phyloP scores from a whole-genome alignment of 1,140 invertebrate species.

The Brachionus rubens region DNA sequence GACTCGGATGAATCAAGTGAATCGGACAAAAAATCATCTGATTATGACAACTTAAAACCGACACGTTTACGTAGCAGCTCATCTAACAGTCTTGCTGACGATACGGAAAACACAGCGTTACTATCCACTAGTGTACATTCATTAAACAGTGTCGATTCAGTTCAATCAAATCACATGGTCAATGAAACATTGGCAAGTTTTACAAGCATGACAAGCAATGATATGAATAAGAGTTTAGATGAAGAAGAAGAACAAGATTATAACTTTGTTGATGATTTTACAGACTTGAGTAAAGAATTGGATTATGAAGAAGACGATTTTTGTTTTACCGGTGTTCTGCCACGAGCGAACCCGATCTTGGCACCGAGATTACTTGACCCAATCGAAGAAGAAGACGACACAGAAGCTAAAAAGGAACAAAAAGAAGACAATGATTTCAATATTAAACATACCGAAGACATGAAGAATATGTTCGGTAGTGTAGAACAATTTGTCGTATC shows the following conservation, averaged over 20 bases:
- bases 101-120: not conserved
- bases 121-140: slow-evolving; percentile 15
- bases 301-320: slow-evolving; percentile 23
- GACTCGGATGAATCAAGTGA: no score
- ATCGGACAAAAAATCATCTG: not conserved
- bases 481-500: slow-evolving; percentile 6
- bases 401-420: not conserved
- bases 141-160: not conserved
- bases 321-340: not conserved
- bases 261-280: slow-evolving; percentile 16
- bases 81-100: not conserved
- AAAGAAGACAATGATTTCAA: not conserved
- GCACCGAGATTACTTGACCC: not conserved
- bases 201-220: slow-evolving; percentile 3
- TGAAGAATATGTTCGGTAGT: not conserved
- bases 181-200: slow-evolving; percentile 7
- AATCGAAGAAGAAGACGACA: slow-evolving; percentile 31
- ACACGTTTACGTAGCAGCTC: not conserved
- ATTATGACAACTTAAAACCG: slow-evolving; percentile 32
- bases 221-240: not conserved
- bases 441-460: not conserved
- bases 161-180: not conserved
- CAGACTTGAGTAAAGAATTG: slow-evolving; percentile 26
- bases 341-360: not conserved
- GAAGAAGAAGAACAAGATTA: not conserved